phyloP scores from a whole-genome alignment of 1,140 invertebrate species.

The Drosophila prosaltans region DNA sequence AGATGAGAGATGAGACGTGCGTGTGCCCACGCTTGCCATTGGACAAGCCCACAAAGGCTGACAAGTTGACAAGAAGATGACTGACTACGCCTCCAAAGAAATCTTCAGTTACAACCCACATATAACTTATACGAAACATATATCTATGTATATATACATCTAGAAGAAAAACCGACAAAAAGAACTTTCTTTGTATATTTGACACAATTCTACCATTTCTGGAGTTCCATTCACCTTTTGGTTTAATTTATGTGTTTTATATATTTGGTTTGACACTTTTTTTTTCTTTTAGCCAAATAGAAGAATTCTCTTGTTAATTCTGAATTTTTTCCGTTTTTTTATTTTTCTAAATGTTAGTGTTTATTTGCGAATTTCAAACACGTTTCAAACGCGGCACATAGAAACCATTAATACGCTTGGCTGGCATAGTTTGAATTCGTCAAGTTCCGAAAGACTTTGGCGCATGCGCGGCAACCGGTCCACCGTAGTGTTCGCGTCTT shows the following conservation, averaged over 20 bases:
- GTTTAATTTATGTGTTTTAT: slow-evolving; percentile 4
- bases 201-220: slow-evolving; percentile 61
- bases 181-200: slow-evolving; percentile 64
- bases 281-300: not conserved
- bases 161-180: not conserved
- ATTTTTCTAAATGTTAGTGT: slow-evolving; percentile 20
- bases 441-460: slow-evolving; percentile 22
- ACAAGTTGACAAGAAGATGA: slow-evolving; percentile 22
- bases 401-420: slow-evolving; percentile 32
- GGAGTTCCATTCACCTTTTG: slow-evolving; percentile 67
- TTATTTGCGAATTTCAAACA: slow-evolving; percentile 62
- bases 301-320: slow-evolving; percentile 21
- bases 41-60: slow-evolving; percentile 42
- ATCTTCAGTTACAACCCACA: slow-evolving; percentile 41
- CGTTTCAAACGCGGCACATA: slow-evolving; percentile 60
- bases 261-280: slow-evolving; percentile 26
- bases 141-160: not conserved
- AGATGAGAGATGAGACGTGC: not conserved
- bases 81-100: slow-evolving; percentile 30
- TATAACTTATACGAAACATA: not conserved
- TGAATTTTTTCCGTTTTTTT: slow-evolving; percentile 43
- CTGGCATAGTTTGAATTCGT: slow-evolving; percentile 33
- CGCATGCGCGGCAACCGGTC: slow-evolving; percentile 58
- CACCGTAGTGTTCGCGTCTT: slow-evolving; percentile 45
- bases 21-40: slow-evolving; percentile 43